Evolutionary conservation across 2,888 invertebrate species (phyloP), one percentile per base, ranked within the genome.

Genomic region (Strigamia crassipes): DNA sequence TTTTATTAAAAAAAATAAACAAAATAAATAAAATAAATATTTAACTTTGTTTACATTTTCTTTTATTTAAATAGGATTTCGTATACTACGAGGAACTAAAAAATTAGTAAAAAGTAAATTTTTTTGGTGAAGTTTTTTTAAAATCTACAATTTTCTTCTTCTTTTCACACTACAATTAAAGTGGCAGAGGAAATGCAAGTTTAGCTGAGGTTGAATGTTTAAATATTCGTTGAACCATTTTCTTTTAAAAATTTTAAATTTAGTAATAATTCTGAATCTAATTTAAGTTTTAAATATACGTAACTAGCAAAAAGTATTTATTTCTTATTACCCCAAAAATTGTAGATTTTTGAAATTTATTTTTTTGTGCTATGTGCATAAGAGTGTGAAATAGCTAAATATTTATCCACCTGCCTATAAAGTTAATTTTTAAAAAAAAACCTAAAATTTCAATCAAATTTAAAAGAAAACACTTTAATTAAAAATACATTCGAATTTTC

Each of bases 41-140:
- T 46, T 46, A 46, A 46, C 15, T 46, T 46, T 46, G 42, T 46
- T 46, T 46, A 46, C 12, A 46, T 46, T 46, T 46, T 46, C 42
- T 46, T 46, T 46, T 41, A 9, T 46, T 46, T 46, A 46, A 46
- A 46, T 61, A 61, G 61, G 61, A 61, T 61, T 61, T 61, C 61
- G 61, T 61, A 61, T 61, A 61, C 61, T 61, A 61, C 61, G 61
- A 61, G 61, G 61, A 61, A 61, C 61, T 61, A n/a, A n/a, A 61
- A 61, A 61, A 61, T n/a, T 18, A 51, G 61, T n/a, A 3, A 61
- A 18, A 61, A 23, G 18, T 61, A 15, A 61, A 61, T 15, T 9
- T 15, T 18, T 61, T 61, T 23, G 18, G 18, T 61, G 61, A 61
- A 18, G 21, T n/a, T 56, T 61, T 56, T 61, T 5, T 61, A 61